Evolutionary conservation across 2,888 invertebrate genomes (phyloP).

Genomic region (Gymnosoma rotundatum): DNA sequence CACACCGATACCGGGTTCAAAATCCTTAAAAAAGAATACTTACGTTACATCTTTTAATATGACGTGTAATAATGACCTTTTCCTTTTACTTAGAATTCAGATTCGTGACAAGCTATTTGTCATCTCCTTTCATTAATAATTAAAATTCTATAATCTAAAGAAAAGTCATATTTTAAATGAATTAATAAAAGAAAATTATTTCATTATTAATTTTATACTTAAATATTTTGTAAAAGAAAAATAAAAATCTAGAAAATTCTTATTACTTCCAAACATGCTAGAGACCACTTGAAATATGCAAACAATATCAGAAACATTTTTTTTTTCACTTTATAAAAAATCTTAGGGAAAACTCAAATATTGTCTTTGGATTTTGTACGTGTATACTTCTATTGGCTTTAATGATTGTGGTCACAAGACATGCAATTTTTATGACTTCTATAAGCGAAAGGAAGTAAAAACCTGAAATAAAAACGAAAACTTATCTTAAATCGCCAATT

Average conservation of each 20-base stretch:
- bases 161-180: not conserved
- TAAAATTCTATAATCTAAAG: no score
- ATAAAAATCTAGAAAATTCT: not conserved
- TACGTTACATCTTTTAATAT: no score
- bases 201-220: not conserved
- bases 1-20: no score
- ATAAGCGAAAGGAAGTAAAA: not conserved
- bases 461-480: slow-evolving; percentile 10
- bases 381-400: slow-evolving; percentile 34
- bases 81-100: no score
- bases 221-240: not conserved
- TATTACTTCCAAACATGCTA: slow-evolving; percentile 52
- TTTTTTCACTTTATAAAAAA: not conserved
- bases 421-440: slow-evolving; percentile 61
- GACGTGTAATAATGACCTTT: no score
- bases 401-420: slow-evolving; percentile 64
- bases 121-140: no score
- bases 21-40: no score
- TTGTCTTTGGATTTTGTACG: not conserved
- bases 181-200: not conserved
- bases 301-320: slow-evolving; percentile 12
- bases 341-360: not conserved
- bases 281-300: slow-evolving; percentile 43
- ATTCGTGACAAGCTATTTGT: no score
- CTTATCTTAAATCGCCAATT: slow-evolving; percentile 70